Evolutionary conservation across 2,888 invertebrate species (phyloP), one percentile per base, ranked within the genome.

Genomic region (Drosophila putrida): DNA sequence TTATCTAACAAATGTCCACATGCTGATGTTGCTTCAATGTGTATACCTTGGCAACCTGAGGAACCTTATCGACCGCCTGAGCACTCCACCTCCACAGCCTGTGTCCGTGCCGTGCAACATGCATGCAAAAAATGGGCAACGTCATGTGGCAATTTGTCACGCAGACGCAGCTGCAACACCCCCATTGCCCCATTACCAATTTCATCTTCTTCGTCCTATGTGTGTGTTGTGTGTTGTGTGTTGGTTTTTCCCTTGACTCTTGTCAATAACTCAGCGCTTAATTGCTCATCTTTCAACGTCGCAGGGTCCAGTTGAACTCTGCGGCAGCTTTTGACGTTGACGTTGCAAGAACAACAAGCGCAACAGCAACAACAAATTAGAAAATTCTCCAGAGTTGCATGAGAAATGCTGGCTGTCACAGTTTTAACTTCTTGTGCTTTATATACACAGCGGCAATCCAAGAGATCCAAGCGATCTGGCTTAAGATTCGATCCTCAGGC

Each of bases 221-320:
- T 28, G 6, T 6, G 28, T 28, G 28, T 6, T 6, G 28, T 28
- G 28, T 6, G 5, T 5, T 31, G 31, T 39, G 36, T 43, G 25
- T 65, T 33, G 53, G 59, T 54, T 70, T 43, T 65, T 65, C 67
- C 63, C 59, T 73, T 57, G 79, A 72, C 66, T 65, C 69, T 64
- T 86, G 90, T 88, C 89, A 82, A 89, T 89, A 89, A 89, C 76
- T 90, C 85, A 78, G 75, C 70, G 83, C 84, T 81, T 89, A 90
- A 89, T 90, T 90, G 89, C 90, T 86, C 83, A 90, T 81, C 88
- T 82, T 75, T 89, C 84, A 83, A 81, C 78, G 80, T 82, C 78
- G 67, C 64, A 62, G 66, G 50, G 51, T 59, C 44, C 61, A 57
- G 53, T 64, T 60, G 31, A 20, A 39, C 63, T 49, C 47, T 61